Evolutionary conservation across 1,140 invertebrate genomes (phyloP).

Genomic region (Trissolcus basalis): DNA sequence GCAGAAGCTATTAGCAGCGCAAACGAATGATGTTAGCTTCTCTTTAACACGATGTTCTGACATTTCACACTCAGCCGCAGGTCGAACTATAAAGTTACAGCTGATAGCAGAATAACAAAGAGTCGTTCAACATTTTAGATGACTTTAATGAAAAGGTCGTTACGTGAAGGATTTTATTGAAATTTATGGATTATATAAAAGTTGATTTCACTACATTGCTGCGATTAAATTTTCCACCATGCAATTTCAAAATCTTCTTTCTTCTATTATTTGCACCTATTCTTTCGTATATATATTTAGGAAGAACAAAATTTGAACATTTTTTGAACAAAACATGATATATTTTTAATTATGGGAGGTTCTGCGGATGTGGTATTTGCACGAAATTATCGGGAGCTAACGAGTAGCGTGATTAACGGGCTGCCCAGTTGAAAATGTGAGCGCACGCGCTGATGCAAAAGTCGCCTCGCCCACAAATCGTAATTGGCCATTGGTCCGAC

Average conservation of each 20-base stretch:
- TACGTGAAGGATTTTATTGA: constrained; percentile 19
- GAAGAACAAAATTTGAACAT: too few relatives aligned
- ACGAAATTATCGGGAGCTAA: constrained; percentile 66
- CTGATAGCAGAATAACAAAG: constrained; percentile 57
- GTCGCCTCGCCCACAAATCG: constrained; percentile 41
- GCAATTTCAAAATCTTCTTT: too few relatives aligned
- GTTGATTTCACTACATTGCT: too few relatives aligned
- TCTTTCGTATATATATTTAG: too few relatives aligned
- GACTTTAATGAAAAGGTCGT: constrained; percentile 44
- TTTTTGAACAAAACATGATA: too few relatives aligned
- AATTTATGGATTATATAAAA: constrained; percentile 13
- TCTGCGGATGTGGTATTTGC: constrained; percentile 55
- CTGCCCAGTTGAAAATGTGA: constrained; percentile 42
- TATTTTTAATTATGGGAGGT: too few relatives aligned
- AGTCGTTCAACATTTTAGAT: constrained; percentile 43
- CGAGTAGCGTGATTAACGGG: constrained; percentile 64
- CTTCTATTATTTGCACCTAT: too few relatives aligned
- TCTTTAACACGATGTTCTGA: constrained; percentile 61
- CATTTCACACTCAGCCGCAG: constrained; percentile 59
- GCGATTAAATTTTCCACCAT: too few relatives aligned
- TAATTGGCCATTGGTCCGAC: constrained; percentile 49
- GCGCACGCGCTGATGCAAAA: constrained; percentile 44
- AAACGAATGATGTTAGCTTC: constrained; percentile 55
- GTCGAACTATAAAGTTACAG: constrained; percentile 54
- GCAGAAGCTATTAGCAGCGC: constrained; percentile 52